Conservation (phyloP, 2,888 invertebrate genomes). For the Lithophane socia region DNA sequence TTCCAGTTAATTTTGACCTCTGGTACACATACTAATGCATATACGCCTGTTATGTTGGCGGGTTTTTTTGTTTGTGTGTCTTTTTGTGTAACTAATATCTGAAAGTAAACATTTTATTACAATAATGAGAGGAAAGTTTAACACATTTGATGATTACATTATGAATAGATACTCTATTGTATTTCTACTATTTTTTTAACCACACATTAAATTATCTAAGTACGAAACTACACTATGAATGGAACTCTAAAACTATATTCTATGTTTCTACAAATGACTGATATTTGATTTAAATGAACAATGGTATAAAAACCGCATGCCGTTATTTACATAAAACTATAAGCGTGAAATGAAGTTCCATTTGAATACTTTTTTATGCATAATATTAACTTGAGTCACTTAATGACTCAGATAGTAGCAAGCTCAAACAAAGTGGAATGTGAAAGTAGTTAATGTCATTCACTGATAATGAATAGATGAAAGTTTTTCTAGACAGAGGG, state of each 20-base stretch:
- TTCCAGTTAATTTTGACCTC: slow-evolving; percentile 93
- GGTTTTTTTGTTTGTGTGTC: slow-evolving; percentile 77
- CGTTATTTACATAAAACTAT: slow-evolving; percentile 6
- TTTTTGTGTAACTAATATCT: slow-evolving; percentile 83
- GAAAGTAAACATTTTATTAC: slow-evolving; percentile 69
- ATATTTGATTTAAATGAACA: not conserved
- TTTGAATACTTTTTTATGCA: slow-evolving; percentile 28
- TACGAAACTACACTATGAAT: not conserved
- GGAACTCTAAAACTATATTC: not conserved
- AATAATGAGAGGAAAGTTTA: not conserved
- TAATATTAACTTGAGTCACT: slow-evolving; percentile 40
- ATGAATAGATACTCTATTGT: not conserved
- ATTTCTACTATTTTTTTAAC: not conserved
- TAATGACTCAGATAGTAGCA: slow-evolving; percentile 47
- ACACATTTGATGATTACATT: not conserved
- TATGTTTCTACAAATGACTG: not conserved
- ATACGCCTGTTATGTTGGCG: slow-evolving; percentile 89
- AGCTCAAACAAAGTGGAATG: slow-evolving; percentile 36
- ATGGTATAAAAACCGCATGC: not conserved
- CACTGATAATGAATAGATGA: slow-evolving; percentile 37
- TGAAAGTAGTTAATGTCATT: slow-evolving; percentile 35
- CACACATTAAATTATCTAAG: not conserved
- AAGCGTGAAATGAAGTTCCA: slow-evolving; percentile 4
- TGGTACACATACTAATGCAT: slow-evolving; percentile 94
- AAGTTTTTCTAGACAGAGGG: slow-evolving; percentile 20